Percentiles rank a stretch among this genome's conserved stretches.
Evolutionary conservation across 2,888 invertebrate genomes (phyloP).

Genomic region (Rotaria socialis): DNA sequence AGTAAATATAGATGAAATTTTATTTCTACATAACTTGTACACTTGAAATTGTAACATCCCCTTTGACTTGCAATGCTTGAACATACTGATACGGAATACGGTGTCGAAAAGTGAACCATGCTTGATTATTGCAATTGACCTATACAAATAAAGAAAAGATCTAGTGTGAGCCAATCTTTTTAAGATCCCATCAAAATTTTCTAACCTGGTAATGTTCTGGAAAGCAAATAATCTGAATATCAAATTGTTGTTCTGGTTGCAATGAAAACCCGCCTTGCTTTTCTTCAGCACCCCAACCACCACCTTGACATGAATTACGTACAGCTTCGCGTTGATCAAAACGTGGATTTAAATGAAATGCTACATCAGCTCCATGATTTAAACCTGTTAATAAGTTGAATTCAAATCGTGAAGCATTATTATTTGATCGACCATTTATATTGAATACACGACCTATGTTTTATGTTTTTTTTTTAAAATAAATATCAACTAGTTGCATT

Average conservation of each 20-base stretch:
- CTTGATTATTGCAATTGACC: neutral
- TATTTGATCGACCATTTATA: neutral
- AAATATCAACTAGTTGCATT: neutral
- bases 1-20: neutral
- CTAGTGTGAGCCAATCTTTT: no score
- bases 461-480: neutral
- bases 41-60: slow-evolving; percentile 5
- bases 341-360: slow-evolving; percentile 18
- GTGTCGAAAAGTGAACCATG: neutral
- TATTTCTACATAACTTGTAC: neutral
- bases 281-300: slow-evolving; percentile 19
- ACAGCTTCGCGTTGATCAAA: slow-evolving; percentile 30
- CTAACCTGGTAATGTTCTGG: slow-evolving; percentile 6
- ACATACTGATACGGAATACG: neutral
- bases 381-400: neutral
- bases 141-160: neutral
- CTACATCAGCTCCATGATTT: neutral
- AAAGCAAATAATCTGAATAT: neutral
- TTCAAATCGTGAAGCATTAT: neutral
- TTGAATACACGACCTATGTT: neutral
- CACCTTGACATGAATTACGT: slow-evolving; percentile 8
- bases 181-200: neutral
- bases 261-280: slow-evolving; percentile 16
- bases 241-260: neutral
- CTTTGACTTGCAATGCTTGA: slow-evolving; percentile 25